Conservation (phyloP, 2,888 invertebrate species). For the Trachelus troglodyta region DNA sequence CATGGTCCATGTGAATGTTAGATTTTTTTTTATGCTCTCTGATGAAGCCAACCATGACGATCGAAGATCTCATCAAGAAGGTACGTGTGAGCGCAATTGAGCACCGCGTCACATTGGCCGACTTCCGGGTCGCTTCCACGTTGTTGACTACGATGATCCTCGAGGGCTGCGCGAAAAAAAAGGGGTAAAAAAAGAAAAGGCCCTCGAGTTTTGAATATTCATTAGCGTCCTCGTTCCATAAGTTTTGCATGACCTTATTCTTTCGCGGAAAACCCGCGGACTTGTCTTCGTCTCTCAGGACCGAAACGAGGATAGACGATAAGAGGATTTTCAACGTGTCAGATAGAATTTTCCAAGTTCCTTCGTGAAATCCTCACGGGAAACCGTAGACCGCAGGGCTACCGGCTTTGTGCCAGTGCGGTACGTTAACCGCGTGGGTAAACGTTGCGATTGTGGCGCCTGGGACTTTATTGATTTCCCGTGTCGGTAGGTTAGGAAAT, state of each 20-base stretch:
- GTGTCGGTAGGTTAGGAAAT: background rate
- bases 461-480: background rate
- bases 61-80: slow-evolving; percentile 9
- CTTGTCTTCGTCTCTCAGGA: background rate
- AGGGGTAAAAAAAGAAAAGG: slow-evolving; percentile 36
- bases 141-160: slow-evolving; percentile 41
- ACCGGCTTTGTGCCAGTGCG: background rate
- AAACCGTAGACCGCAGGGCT: background rate
- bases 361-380: background rate
- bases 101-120: slow-evolving; percentile 20
- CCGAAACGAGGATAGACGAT: background rate
- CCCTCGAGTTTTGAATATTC: slow-evolving; percentile 59
- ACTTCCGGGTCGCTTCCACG: slow-evolving; percentile 41
- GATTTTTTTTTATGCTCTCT: background rate
- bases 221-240: slow-evolving; percentile 49
- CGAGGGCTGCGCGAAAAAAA: slow-evolving; percentile 17
- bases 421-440: background rate
- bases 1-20: background rate
- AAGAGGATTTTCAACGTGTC: background rate
- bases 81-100: slow-evolving; percentile 28
- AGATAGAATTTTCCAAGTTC: background rate
- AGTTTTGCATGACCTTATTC: slow-evolving; percentile 47
- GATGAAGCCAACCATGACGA: background rate
- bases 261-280: slow-evolving; percentile 21
- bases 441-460: background rate